Evolutionary conservation across 2,888 invertebrate genomes (phyloP).

Genomic region (Nasonia oneida): DNA sequence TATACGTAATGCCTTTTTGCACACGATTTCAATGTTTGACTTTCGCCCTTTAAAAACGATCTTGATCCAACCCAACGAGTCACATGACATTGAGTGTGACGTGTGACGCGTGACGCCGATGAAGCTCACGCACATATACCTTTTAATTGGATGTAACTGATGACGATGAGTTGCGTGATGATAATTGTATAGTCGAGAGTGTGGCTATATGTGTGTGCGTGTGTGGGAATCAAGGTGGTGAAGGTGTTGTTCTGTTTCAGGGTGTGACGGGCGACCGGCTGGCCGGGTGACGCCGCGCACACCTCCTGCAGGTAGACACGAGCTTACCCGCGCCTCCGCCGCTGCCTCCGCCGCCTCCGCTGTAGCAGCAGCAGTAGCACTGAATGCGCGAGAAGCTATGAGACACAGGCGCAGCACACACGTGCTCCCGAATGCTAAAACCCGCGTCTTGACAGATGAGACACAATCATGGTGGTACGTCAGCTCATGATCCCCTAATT

Average conservation of each 20-base stretch:
- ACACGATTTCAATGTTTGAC: no score
- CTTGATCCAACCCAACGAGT: no score
- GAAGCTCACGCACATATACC: no score
- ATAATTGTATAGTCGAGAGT: conserved; percentile 61
- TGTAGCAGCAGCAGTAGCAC: conserved; percentile 65
- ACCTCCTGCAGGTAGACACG: conserved; percentile 75
- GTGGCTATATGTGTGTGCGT: neutral
- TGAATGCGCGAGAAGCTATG: conserved; percentile 66
- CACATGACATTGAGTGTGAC: no score
- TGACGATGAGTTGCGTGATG: neutral
- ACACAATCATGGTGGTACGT: conserved; percentile 75
- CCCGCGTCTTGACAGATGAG: conserved; percentile 39
- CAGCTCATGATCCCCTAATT: conserved; percentile 74
- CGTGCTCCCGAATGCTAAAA: conserved; percentile 30
- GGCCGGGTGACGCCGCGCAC: conserved; percentile 78
- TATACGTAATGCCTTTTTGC: no score
- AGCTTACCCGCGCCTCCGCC: conserved; percentile 26
- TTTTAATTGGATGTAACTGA: no score
- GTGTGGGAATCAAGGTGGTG: conserved; percentile 68
- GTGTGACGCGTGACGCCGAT: no score
- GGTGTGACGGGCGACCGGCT: conserved; percentile 79
- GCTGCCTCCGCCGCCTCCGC: neutral
- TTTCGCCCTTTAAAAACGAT: no score
- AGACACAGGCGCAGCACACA: conserved; percentile 51
- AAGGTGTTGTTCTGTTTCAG: conserved; percentile 78